Evolutionary conservation across 1,140 invertebrate genomes (phyloP), one percentile per base, ranked within the genome.

Genomic region (Ceratina australensis): DNA sequence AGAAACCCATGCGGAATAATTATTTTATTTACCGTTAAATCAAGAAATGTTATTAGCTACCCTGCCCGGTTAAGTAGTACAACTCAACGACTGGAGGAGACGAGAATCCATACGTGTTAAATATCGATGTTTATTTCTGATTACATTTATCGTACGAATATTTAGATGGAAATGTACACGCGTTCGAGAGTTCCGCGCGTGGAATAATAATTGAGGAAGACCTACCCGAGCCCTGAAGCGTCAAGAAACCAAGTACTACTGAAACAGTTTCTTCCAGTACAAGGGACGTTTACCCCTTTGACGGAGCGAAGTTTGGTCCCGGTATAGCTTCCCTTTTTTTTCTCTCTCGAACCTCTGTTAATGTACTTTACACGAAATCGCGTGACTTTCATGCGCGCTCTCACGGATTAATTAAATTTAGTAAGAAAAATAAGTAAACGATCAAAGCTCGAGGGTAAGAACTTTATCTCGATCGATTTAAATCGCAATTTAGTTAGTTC

Each of bases 261-360:
- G 68, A 75, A 85, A 81, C 52, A 81, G 81, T 85, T 85, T 85
- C 82, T 81, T 85, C 59, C 22, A 63, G 65, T 71, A 52, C 42
- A 42, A 54, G 67, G 74, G 47, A 57, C 57, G 47, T 72, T 78
- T 78, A 76, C 50, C 68, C 76, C 79, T 85, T 85, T 85, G 72
- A 79, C 20, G 72, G 49, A 54, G 64, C 52, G 3, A 85, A 85
- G 73, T 85, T 82, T 74, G 50, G 42, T 56, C 24, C 47, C 33
- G 15, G 33, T 80, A 86, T 42, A 72, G 83, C 84, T 85, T 83
- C 84, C 12, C 56, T n/a, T 15, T 59, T 63, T 68, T 61, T 78
- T 75, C 57, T 68, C 52, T 59, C 49, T 10, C 20, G 47, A 74
- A 22, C 50, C 64, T 33, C 33, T 33, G 33, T 7, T 33, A 33